Evolutionary conservation across 2,797 vertebrate genomes (phyloP).

Genomic region (Spheniscus humboldti): DNA sequence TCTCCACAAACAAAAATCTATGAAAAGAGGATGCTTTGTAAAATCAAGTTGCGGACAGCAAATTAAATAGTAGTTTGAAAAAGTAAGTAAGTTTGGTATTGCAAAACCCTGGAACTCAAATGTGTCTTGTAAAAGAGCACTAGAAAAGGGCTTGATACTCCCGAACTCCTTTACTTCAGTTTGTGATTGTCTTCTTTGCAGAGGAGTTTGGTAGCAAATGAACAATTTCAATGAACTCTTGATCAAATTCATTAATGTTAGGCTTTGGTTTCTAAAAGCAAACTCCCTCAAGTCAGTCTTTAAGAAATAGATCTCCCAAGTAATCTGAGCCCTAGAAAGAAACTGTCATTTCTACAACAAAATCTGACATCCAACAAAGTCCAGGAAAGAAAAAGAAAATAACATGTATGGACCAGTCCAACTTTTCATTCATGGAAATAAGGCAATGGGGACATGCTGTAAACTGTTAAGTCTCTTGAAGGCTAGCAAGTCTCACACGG

Average conservation of each 20-base stretch:
- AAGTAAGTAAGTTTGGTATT: not conserved
- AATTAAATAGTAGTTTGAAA: not conserved
- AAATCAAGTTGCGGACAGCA: not conserved
- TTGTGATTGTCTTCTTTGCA: not conserved
- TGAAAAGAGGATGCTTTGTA: not conserved
- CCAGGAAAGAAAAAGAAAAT: not conserved
- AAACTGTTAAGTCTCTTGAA: not conserved
- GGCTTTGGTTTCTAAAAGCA: not conserved
- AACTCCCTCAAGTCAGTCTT: not conserved
- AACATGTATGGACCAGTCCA: not conserved
- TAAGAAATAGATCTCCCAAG: not conserved
- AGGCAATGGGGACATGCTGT: not conserved
- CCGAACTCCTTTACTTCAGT: not conserved
- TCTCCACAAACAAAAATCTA: slow-evolving; percentile 83
- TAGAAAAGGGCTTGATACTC: not conserved
- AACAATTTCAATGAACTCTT: not conserved
- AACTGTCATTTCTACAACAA: not conserved
- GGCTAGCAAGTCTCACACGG: not conserved
- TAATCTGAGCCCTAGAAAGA: not conserved
- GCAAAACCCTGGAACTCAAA: not conserved
- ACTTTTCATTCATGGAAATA: not conserved
- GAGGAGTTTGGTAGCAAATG: not conserved
- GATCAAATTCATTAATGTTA: not conserved
- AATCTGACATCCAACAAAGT: not conserved
- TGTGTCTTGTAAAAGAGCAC: not conserved